phyloP scores from a whole-genome alignment of 2,797 vertebrate genomes.

The Thripadectes ignobilis region DNA sequence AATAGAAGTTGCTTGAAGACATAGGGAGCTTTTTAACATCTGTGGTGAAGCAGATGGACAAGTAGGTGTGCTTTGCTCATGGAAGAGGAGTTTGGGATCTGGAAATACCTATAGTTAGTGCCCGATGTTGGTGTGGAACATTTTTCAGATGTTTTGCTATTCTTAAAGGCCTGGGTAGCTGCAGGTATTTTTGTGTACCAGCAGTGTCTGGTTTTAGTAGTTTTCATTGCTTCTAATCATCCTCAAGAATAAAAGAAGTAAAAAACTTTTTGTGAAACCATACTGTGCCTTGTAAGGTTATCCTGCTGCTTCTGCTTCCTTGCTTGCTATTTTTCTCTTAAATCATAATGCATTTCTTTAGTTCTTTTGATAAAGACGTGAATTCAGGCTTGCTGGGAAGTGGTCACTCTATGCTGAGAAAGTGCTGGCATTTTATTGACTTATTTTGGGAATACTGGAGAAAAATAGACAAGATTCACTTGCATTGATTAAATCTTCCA shows the following conservation, averaged over 20 bases:
- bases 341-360: constrained; percentile 60
- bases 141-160: not conserved
- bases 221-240: not conserved
- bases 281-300: not conserved
- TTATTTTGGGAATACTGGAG: constrained; percentile 42
- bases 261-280: constrained; percentile 20
- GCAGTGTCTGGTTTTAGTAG: not conserved
- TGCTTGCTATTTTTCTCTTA: constrained; percentile 57
- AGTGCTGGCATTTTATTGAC: constrained; percentile 35
- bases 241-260: not conserved
- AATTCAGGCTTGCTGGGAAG: constrained; percentile 50
- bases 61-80: not conserved
- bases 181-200: not conserved
- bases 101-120: not conserved
- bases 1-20: not conserved
- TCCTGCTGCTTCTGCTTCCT: constrained; percentile 50
- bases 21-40: not conserved
- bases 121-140: not conserved
- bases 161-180: not conserved
- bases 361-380: constrained; percentile 57
- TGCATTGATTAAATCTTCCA: constrained; percentile 50
- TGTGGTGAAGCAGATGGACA: not conserved
- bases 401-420: constrained; percentile 15
- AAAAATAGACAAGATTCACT: constrained; percentile 44
- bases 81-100: not conserved